A percentile compares a stretch with the other conserved stretches of the same genome.
phyloP scores from a whole-genome alignment of 1,140 invertebrate genomes.

The Hypsibius dujardini region DNA sequence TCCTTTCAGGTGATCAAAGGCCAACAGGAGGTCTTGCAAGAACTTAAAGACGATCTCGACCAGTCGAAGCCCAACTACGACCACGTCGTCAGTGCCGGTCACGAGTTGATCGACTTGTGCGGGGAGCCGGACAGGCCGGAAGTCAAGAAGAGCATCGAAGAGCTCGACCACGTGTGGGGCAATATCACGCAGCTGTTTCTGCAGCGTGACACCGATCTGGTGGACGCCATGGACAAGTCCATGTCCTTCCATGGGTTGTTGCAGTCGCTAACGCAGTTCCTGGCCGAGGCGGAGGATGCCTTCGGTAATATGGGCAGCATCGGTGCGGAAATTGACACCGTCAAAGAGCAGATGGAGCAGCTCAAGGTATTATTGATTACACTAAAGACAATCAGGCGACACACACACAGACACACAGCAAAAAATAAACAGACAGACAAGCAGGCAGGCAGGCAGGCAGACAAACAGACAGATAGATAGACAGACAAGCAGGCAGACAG shows the following conservation, averaged over 20 bases:
- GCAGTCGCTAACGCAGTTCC: constrained; percentile 69
- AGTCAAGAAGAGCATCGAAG: constrained; percentile 91
- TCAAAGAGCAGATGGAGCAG: no score
- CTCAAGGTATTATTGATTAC: no score
- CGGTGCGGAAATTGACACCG: no score
- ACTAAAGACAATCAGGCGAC: no score
- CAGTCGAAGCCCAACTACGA: constrained; percentile 68
- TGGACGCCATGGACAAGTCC: constrained; percentile 90
- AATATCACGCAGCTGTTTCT: constrained; percentile 80
- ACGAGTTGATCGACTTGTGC: constrained; percentile 73
- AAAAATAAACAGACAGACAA: no score
- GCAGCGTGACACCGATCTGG: constrained; percentile 75
- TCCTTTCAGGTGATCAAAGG: constrained; percentile 78
- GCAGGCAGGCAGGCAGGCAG: no score
- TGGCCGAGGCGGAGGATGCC: constrained; percentile 74
- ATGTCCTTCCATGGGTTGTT: constrained; percentile 82
- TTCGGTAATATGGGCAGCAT: no score
- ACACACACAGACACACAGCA: no score
- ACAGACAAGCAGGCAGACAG: no score
- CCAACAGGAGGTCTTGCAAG: constrained; percentile 80
- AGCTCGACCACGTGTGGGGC: constrained; percentile 78
- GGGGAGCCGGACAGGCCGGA: constrained; percentile 91
- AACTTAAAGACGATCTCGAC: constrained; percentile 80
- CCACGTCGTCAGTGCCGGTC: constrained; percentile 68
- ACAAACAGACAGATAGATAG: no score